A percentile compares a stretch with the other conserved stretches of the same genome.
These are phyloP conservation scores for Cydia amplana DNA, from an alignment of 1,140 invertebrate species.

Conservation along the genomic window DNA sequence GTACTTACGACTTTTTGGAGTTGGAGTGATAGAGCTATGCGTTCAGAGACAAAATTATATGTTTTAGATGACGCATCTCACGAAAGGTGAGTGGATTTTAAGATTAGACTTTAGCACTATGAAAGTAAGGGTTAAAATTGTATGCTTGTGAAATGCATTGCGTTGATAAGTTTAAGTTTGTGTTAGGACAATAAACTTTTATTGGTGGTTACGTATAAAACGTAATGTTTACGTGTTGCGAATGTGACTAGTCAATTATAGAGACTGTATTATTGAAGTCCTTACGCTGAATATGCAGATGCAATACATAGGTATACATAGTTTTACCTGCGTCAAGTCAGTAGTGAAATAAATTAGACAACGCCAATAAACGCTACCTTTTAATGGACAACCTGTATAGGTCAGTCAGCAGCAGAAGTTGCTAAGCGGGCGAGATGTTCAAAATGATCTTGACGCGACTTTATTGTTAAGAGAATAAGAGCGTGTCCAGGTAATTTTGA, in stretches of 20 bases:
- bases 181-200: slow-evolving; percentile 4
- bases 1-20: background rate
- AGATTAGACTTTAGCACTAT: background rate
- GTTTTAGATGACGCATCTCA: slow-evolving; percentile 6
- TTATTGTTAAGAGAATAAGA: too few species aligned
- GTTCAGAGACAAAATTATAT: background rate
- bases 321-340: too few species aligned
- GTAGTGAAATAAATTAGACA: too few species aligned
- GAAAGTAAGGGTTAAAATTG: background rate
- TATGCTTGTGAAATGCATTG: background rate
- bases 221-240: background rate
- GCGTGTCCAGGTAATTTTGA: too few species aligned
- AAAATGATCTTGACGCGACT: too few species aligned
- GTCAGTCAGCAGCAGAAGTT: too few species aligned
- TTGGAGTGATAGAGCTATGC: background rate
- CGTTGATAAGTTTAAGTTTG: background rate
- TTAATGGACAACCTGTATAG: too few species aligned
- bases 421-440: too few species aligned
- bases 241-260: background rate
- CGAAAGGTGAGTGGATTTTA: background rate
- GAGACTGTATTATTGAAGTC: background rate
- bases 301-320: too few species aligned
- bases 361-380: too few species aligned
- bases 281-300: background rate
- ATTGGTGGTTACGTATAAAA: background rate